Percentiles rank a stretch among this genome's conserved stretches.
Conservation (phyloP, 2,888 invertebrate genomes). For the Helleia helle region DNA sequence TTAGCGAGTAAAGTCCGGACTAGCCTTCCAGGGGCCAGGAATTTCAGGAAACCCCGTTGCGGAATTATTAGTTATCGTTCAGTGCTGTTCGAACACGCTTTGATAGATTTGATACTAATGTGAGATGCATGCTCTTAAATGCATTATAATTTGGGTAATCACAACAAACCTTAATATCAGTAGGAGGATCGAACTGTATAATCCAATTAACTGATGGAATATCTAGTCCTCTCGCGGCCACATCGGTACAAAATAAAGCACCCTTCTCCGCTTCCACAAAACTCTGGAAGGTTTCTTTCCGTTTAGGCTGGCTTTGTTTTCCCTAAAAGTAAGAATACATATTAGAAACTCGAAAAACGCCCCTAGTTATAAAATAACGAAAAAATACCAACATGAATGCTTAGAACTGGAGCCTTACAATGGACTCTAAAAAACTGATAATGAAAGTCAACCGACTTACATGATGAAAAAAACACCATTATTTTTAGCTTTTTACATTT, state of each 20-base stretch:
- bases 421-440: slow-evolving; percentile 91
- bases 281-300: slow-evolving; percentile 94
- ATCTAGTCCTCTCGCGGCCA: slow-evolving; percentile 96
- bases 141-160: too few relatives aligned
- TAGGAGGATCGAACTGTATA: slow-evolving; percentile 98
- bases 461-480: slow-evolving; percentile 97
- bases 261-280: slow-evolving; percentile 94
- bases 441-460: slow-evolving; percentile 96
- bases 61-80: too few relatives aligned
- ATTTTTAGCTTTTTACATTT: slow-evolving; percentile 94
- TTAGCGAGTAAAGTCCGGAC: too few relatives aligned
- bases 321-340: slow-evolving; percentile 76
- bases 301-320: slow-evolving; percentile 96
- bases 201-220: slow-evolving; percentile 99
- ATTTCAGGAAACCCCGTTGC: too few relatives aligned
- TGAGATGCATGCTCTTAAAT: too few relatives aligned
- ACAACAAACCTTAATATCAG: slow-evolving; percentile 89
- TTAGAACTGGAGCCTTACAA: slow-evolving; percentile 91
- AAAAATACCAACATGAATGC: slow-evolving; percentile 88
- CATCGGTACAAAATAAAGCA: slow-evolving; percentile 96
- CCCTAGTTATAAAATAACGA: neutral
- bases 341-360: neutral
- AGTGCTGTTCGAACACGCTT: too few relatives aligned
- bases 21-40: too few relatives aligned
- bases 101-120: too few relatives aligned